Evolutionary conservation across 1,140 invertebrate genomes (phyloP).

Genomic region (Watersipora subatra): DNA sequence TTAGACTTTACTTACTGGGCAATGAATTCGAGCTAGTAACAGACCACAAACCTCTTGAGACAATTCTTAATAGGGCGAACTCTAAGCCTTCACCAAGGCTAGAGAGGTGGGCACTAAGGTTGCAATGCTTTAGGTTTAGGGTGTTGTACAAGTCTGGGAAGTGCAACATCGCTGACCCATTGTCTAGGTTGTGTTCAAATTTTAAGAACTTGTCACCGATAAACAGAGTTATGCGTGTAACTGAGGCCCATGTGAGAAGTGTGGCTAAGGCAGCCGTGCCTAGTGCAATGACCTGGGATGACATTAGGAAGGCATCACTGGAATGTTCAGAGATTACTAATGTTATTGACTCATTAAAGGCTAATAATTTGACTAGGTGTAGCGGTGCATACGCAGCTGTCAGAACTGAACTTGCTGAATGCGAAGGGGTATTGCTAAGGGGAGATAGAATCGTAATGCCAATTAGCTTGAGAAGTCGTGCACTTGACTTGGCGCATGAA

Average conservation of each 20-base stretch:
- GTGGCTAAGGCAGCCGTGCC: background rate
- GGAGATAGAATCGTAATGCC: conserved; percentile 17
- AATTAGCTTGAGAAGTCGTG: conserved; percentile 11
- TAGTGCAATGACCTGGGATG: background rate
- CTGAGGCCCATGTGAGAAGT: background rate
- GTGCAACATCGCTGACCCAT: background rate
- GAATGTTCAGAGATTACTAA: background rate
- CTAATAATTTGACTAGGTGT: background rate
- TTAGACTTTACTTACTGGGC: too few species aligned
- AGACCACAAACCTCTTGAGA: too few species aligned
- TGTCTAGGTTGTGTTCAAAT: background rate
- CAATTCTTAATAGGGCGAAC: too few species aligned
- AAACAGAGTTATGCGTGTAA: background rate
- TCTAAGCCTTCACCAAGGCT: too few species aligned
- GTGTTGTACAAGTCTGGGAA: background rate
- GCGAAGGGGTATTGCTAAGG: background rate
- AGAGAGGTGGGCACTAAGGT: too few species aligned
- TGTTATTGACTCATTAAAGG: background rate
- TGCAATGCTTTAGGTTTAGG: too few species aligned
- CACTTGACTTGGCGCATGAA: conserved; percentile 17
- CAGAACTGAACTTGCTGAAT: background rate
- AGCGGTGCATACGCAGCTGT: background rate
- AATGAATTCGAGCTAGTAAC: too few species aligned
- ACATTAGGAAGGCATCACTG: background rate
- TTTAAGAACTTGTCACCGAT: background rate